phyloP scores from a whole-genome alignment of 2,797 vertebrate species.

The Staurois parvus region DNA sequence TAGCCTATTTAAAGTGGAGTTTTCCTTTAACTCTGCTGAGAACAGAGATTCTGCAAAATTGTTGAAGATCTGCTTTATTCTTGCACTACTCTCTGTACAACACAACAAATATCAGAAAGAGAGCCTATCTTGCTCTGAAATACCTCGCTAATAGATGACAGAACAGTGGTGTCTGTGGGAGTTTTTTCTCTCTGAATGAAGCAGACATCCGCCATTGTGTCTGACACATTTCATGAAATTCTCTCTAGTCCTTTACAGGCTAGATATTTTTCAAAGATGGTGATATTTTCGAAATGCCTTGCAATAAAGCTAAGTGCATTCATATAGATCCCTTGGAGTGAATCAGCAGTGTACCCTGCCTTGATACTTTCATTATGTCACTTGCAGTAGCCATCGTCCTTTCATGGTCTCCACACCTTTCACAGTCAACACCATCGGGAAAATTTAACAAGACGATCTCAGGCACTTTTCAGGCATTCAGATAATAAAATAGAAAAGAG shows the following conservation, averaged over 20 bases:
- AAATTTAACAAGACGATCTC: conserved; percentile 34
- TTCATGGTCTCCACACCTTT: conserved; percentile 22
- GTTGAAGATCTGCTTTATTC: not conserved
- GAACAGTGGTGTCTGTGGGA: conserved; percentile 8
- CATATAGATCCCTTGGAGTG: conserved; percentile 15
- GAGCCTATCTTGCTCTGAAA: not conserved
- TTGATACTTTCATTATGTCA: conserved; percentile 39
- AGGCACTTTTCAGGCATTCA: conserved; percentile 24
- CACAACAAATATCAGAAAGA: conserved; percentile 7
- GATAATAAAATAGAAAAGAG: conserved; percentile 9
- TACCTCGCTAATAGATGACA: conserved; percentile 18
- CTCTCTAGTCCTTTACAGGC: conserved; percentile 23
- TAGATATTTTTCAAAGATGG: conserved; percentile 9
- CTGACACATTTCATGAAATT: not conserved
- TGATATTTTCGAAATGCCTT: conserved; percentile 10
- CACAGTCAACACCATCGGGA: conserved; percentile 4
- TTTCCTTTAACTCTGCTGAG: too few relatives aligned
- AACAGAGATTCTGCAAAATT: too few relatives aligned
- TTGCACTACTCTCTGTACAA: conserved; percentile 20
- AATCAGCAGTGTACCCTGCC: conserved; percentile 10
- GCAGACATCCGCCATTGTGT: conserved; percentile 15
- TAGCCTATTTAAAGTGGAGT: too few relatives aligned
- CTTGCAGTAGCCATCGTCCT: conserved; percentile 36
- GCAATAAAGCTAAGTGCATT: conserved; percentile 26
- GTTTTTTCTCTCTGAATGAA: conserved; percentile 20